Conservation (phyloP, 2,113 vertebrate species). For the Scalopus aquaticus region DNA sequence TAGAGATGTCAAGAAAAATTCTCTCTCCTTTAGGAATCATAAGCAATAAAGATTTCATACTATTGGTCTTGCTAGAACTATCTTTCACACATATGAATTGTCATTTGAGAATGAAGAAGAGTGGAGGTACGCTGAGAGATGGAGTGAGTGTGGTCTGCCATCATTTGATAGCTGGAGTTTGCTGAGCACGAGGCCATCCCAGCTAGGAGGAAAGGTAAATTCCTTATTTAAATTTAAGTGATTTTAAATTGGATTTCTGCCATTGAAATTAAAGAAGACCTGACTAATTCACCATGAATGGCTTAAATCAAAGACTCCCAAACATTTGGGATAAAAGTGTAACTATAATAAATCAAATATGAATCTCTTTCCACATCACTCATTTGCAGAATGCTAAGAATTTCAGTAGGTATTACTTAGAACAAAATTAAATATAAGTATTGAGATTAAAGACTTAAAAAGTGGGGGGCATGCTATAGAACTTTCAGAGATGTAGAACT, state of each 20-base stretch:
- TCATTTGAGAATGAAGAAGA: constrained; percentile 2
- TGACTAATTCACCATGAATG: not conserved
- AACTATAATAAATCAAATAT: not conserved
- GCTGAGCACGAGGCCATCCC: not conserved
- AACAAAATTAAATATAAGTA: not conserved
- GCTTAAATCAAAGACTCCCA: not conserved
- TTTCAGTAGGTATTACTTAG: not conserved
- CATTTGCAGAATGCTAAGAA: not conserved
- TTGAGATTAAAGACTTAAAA: not conserved
- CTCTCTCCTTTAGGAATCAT: not conserved
- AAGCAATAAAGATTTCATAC: not conserved
- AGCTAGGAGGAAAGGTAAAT: not conserved
- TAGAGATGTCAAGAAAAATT: not conserved
- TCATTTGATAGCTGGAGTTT: not conserved
- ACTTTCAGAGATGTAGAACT: not conserved
- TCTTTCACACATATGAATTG: not conserved
- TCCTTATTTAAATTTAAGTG: not conserved
- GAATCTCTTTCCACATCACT: not conserved
- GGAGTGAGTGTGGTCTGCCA: not conserved
- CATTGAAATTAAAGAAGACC: not conserved
- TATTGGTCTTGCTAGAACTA: not conserved
- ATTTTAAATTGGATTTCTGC: not conserved
- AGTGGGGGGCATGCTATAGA: not conserved
- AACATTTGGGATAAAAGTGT: not conserved
- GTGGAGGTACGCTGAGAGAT: not conserved